A percentile compares a stretch with the other conserved stretches of the same genome.
Conservation (phyloP, 2,888 invertebrate genomes). For the Nephrotoma flavescens region DNA sequence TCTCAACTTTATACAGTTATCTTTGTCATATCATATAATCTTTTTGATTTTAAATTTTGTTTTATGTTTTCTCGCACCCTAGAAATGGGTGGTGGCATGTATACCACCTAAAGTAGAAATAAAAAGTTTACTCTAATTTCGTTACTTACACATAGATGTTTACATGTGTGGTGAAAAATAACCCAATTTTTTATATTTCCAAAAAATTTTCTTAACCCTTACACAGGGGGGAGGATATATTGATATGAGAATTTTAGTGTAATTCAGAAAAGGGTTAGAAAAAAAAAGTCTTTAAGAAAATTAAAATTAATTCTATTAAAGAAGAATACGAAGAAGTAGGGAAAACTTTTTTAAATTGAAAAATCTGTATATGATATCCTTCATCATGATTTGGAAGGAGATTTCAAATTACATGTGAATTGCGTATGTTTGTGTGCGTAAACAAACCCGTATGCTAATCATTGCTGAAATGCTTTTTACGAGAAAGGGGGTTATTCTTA, state of each 20-base stretch:
- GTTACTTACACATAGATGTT: neutral
- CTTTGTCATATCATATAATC: neutral
- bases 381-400: neutral
- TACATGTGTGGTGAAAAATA: neutral
- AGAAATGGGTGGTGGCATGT: neutral
- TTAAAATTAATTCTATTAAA: neutral
- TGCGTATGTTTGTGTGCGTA: neutral
- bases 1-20: neutral
- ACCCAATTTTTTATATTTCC: neutral
- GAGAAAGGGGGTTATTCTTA: neutral
- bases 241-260: neutral
- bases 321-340: neutral
- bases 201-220: neutral
- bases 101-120: neutral
- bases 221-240: neutral
- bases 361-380: neutral
- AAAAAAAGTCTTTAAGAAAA: neutral
- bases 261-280: neutral
- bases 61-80: neutral
- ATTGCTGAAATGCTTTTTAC: neutral
- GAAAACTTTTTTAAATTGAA: neutral
- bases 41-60: neutral
- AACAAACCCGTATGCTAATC: neutral
- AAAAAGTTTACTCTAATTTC: neutral
- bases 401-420: neutral